These are phyloP conservation scores for Melanotaenia maccullochi DNA, from an alignment of 2,797 vertebrate genomes.

Conservation along the genomic window DNA sequence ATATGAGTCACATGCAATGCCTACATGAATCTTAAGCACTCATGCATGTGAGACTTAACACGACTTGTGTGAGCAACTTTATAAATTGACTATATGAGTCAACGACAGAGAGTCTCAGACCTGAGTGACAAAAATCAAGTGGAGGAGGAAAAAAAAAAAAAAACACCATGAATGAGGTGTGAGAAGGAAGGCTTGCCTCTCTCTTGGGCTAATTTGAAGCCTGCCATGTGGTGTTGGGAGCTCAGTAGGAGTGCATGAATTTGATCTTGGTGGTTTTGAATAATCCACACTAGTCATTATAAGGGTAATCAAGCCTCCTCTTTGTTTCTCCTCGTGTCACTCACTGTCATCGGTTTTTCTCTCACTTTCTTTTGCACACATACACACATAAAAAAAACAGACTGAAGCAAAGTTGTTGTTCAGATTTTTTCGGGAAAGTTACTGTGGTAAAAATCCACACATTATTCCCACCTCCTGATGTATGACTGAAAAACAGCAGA, in stretches of 20 bases:
- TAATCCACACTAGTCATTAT: slow-evolving; percentile 75
- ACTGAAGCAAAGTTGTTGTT: slow-evolving; percentile 23
- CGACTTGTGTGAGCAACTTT: slow-evolving; percentile 53
- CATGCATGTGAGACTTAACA: slow-evolving; percentile 52
- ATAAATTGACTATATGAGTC: slow-evolving; percentile 66
- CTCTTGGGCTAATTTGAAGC: slow-evolving; percentile 72
- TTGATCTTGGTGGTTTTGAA: slow-evolving; percentile 73
- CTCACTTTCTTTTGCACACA: slow-evolving; percentile 44
- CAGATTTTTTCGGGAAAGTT: not conserved
- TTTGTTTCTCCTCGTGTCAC: slow-evolving; percentile 69
- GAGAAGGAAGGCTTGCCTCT: slow-evolving; percentile 46
- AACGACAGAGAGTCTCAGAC: slow-evolving; percentile 56
- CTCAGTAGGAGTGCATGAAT: slow-evolving; percentile 69
- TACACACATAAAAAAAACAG: slow-evolving; percentile 11
- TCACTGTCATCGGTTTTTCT: slow-evolving; percentile 46
- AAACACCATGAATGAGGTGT: slow-evolving; percentile 9
- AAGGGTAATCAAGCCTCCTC: slow-evolving; percentile 69
- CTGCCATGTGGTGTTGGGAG: slow-evolving; percentile 66
- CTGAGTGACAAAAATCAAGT: slow-evolving; percentile 54
- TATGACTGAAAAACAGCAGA: not conserved
- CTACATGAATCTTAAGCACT: slow-evolving; percentile 39
- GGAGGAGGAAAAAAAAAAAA: slow-evolving; percentile 33
- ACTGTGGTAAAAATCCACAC: slow-evolving; percentile 1
- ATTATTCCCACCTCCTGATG: not conserved
- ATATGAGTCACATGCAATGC: slow-evolving; percentile 53